These are phyloP conservation scores for Thysanoteuthis rhombus DNA, from an alignment of 2,888 invertebrate genomes.

Conservation along the genomic window DNA sequence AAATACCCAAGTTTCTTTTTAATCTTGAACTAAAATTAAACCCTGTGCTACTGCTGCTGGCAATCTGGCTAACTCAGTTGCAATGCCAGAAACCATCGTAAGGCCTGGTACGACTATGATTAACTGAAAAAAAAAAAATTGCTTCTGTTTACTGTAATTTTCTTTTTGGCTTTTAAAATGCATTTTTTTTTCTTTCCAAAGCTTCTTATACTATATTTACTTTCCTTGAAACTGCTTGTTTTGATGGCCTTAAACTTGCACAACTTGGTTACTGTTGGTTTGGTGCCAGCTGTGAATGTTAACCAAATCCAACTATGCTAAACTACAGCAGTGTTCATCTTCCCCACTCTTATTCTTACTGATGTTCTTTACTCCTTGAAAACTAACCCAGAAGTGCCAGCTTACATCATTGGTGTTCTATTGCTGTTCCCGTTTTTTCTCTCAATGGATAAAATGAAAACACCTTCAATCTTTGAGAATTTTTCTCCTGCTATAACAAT, in stretches of 20 bases:
- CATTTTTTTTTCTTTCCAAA: neutral
- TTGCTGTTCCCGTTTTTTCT: neutral
- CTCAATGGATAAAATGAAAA: too few species aligned
- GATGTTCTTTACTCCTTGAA: neutral
- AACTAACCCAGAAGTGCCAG: neutral
- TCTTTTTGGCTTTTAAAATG: neutral
- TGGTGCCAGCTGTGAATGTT: neutral
- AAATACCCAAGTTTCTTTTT: neutral
- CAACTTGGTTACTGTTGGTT: conserved; percentile 12
- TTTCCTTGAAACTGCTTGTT: neutral
- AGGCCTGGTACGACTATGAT: neutral
- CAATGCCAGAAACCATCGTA: neutral
- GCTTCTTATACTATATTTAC: neutral
- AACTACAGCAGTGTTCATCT: neutral
- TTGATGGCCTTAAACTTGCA: conserved; percentile 12
- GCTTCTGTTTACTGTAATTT: neutral
- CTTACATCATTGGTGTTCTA: neutral
- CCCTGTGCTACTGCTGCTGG: neutral
- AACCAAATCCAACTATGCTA: neutral
- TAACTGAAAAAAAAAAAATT: neutral
- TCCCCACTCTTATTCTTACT: neutral
- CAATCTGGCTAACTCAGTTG: neutral
- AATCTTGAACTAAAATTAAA: neutral
- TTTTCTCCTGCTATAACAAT: too few species aligned
- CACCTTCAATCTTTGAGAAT: too few species aligned